A percentile compares a stretch with the other conserved stretches of the same genome.
phyloP scores from a whole-genome alignment of 2,888 invertebrate species.

The Heteromurus nitidus region DNA sequence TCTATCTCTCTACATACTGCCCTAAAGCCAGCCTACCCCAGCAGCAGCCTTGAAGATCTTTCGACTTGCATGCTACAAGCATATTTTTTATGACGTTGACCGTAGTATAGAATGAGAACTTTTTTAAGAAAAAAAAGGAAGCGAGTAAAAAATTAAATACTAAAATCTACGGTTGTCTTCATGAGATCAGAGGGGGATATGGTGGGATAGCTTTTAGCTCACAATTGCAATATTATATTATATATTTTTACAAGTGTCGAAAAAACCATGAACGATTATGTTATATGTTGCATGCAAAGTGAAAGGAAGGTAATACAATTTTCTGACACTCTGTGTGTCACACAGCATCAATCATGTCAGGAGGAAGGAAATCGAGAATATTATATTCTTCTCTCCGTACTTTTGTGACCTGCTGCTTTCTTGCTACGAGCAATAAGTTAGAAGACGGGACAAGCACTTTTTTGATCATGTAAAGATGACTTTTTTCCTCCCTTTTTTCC shows the following conservation, averaged over 20 bases:
- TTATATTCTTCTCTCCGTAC: neutral
- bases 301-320: constrained; percentile 24
- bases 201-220: no score
- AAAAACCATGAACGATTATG: constrained; percentile 8
- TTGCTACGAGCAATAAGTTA: neutral
- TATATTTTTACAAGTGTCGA: no score
- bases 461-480: no score
- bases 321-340: constrained; percentile 60
- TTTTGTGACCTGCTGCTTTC: constrained; percentile 9
- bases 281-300: neutral
- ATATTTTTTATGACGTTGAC: constrained; percentile 1
- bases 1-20: neutral
- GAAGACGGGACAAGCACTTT: neutral
- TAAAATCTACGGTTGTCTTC: no score
- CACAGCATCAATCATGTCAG: constrained; percentile 65
- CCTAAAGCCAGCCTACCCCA: constrained; percentile 23
- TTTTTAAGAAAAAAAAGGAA: constrained; percentile 12
- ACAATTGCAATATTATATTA: no score
- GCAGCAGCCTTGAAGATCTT: constrained; percentile 22
- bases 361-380: neutral
- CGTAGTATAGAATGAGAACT: neutral
- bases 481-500: no score
- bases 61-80: constrained; percentile 13
- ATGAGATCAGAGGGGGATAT: no score
- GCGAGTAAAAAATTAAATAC: neutral